Base-by-base conservation (phyloP, 2,888 invertebrate genomes). In the Herminia tarsipennalis region DNA sequence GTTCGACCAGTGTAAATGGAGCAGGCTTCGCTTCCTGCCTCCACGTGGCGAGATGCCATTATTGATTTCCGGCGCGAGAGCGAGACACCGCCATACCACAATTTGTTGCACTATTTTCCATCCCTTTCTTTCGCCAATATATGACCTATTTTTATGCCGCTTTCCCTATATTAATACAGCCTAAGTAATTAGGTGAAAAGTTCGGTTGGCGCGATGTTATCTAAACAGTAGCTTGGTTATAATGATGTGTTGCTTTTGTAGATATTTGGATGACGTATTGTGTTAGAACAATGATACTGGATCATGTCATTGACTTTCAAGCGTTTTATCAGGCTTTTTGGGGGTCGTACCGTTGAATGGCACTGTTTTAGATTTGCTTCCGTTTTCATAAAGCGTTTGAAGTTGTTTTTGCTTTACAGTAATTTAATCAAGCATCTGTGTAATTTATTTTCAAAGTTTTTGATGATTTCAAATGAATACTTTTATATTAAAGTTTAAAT, bases 101-200 rank as follows among this genome's bases (percentile, higher is more conserved):
- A 89, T 89, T 89, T 89, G 88, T 90, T 90, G 91, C 88, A 90
- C 89, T 88, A 90, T 89, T 88, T 91, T 88, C 73, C 65, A 72
- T 89, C 83, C 66, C 79, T 8, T 63, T 90, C 80, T 39, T 80
- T 76, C 85, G 84, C 89, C 88, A 88, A 91, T 91, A 88, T 90
- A 91, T 91, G 91, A 91, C 91, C 91, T 89, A 91, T 91, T 91
- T 91, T 90, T 91, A 87, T 87, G 78, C 83, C 76, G 84, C 81
- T 88, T 88, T 85, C 83, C 90, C 86, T 89, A 84, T 85, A 87
- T 88, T 90, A 89, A 88, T 87, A 85, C 83, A 80, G 85, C 78
- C 81, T 85, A 85, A 87, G 88, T 90, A 90, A 89, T 90, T 88
- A 90, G 83, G 85, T 86, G 83, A 81, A 87, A 86, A 87, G 76